Evolutionary conservation across 2,888 invertebrate species (phyloP).

Genomic region (Cephus runcator): DNA sequence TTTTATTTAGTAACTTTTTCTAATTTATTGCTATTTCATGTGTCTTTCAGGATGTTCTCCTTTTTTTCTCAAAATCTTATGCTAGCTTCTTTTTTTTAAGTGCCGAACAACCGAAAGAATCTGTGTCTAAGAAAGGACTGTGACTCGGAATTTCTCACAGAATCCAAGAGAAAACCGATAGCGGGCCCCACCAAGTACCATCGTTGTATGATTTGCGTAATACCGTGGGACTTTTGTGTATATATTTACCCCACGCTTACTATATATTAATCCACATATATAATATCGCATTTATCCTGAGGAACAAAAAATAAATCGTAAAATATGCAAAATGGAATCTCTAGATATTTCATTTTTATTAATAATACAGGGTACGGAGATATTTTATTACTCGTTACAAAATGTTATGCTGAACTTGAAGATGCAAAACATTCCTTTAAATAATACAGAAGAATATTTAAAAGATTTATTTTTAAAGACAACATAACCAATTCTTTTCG

Average conservation of each 20-base stretch:
- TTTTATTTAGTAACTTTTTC: background rate
- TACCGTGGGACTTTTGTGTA: background rate
- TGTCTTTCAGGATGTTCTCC: background rate
- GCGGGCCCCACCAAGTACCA: background rate
- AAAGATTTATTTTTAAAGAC: background rate
- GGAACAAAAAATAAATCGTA: background rate
- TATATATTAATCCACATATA: background rate
- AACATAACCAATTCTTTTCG: background rate
- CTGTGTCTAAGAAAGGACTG: constrained; percentile 40
- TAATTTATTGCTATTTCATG: background rate
- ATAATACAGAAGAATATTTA: background rate
- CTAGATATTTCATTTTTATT: too few relatives aligned
- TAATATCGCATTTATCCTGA: background rate
- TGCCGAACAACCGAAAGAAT: constrained; percentile 23
- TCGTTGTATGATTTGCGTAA: constrained; percentile 7
- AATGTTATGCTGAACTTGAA: too few relatives aligned
- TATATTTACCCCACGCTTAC: background rate
- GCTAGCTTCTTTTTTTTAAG: background rate
- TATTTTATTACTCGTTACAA: too few relatives aligned
- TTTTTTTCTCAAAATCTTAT: background rate
- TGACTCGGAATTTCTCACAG: constrained; percentile 35
- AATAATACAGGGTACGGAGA: too few relatives aligned
- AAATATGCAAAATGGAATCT: too few relatives aligned
- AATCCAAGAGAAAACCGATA: constrained; percentile 41
- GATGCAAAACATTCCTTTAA: too few relatives aligned